Conservation (phyloP, 2,113 vertebrate genomes). For the Gymnobelideus leadbeateri region DNA sequence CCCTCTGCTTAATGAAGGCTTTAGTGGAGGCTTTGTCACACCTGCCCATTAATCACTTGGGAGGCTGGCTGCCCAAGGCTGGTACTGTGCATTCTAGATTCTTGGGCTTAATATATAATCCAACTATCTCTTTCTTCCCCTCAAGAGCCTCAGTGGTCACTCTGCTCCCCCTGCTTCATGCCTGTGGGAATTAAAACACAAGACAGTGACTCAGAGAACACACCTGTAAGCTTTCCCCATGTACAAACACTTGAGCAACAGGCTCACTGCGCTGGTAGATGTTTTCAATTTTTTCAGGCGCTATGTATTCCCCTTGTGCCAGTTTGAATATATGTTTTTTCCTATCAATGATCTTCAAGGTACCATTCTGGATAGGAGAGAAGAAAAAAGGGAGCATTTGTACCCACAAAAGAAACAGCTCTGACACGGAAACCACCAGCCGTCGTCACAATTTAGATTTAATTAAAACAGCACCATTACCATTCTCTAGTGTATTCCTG, state of each 20-base stretch:
- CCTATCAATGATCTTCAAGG: conserved; percentile 95
- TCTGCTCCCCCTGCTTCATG: background rate
- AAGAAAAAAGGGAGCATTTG: background rate
- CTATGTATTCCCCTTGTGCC: conserved; percentile 98
- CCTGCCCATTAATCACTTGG: background rate
- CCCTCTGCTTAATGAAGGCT: background rate
- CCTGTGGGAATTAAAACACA: background rate
- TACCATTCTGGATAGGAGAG: conserved; percentile 90
- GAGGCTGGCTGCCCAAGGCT: background rate
- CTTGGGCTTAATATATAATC: background rate
- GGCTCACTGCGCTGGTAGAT: conserved; percentile 91
- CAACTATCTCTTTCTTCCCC: background rate
- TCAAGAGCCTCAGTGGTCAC: background rate
- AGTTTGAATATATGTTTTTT: conserved; percentile 99
- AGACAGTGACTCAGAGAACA: background rate
- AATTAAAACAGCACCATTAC: background rate
- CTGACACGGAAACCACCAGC: background rate
- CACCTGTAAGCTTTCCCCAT: conserved; percentile 97
- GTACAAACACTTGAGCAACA: conserved; percentile 94
- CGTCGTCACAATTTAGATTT: background rate
- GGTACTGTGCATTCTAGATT: background rate
- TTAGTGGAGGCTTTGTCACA: background rate
- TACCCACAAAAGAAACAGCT: background rate
- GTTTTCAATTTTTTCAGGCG: conserved; percentile 97
- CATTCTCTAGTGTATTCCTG: background rate